Base-by-base conservation (phyloP, 1,140 invertebrate genomes). In the Tachypleus tridentatus region DNA sequence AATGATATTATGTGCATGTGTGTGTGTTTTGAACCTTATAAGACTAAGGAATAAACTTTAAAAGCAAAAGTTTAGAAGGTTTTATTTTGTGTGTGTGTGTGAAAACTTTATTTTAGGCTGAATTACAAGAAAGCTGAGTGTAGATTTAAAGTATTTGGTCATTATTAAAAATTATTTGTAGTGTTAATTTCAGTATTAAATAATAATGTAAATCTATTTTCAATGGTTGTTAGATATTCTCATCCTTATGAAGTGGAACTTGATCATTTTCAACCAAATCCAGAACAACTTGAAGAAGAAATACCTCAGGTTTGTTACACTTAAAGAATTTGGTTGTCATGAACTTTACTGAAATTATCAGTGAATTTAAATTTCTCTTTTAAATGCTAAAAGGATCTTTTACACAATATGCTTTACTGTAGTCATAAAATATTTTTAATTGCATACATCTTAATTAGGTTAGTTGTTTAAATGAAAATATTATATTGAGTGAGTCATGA, bases 221-320 rank as follows among this genome's bases (percentile, higher is more conserved):
- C 1, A 54, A 8, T 58, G 58, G 71, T 66, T 70, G 77, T 67
- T 71, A 86, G 85, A 66, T 91, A 83, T 76, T 82, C 84, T 69
- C 93, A 97, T 81, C 95, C 94, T 0, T 98, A 98, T 76, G 84
- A 90, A 74, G 83, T 83, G 74, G 94, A 98, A 77, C 74, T 98
- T 9, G 82, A 92, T 50, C 68, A 76, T 51, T 79, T 79, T 63
- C 59, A 72, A 64, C 73, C 72, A 49, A 54, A 61, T 4, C 70
- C 69, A 29, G 62, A 73, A 3, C 63, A 68, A 8, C 65, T 78
- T 3, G 57, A 71, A 10, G 62, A 57, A 52, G 67, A 68, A 5
- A 59, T 60, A 52, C 72, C 74, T 3, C 54, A 73, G 68, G 74
- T 74, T 67, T 29, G 29, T 29, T 29, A 29, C 29, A 2, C 29